These are phyloP conservation scores for Megaustenia siamemsis DNA, from an alignment of 2,888 invertebrate species.

Conservation along the genomic window DNA sequence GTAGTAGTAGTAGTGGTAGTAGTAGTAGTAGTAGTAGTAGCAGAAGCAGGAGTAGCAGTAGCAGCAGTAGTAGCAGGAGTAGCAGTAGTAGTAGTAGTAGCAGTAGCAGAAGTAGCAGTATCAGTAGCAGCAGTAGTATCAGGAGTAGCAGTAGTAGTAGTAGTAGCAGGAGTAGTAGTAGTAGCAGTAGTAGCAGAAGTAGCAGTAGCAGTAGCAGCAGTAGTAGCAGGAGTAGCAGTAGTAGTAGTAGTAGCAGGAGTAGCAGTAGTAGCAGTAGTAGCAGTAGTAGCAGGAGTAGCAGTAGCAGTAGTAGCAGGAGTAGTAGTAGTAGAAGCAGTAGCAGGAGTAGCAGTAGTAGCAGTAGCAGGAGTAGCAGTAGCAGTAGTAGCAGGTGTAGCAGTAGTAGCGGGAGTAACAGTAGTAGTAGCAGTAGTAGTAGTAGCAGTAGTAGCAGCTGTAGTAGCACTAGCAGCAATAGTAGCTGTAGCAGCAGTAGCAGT, in stretches of 20 bases:
- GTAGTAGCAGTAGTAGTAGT: conserved; percentile 36
- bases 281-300: conserved; percentile 28
- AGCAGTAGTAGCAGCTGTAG: conserved; percentile 5
- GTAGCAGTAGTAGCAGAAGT: conserved; percentile 35
- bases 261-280: conserved; percentile 23
- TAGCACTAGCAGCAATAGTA: conserved; percentile 28
- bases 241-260: not conserved
- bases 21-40: not conserved
- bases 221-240: conserved; percentile 24
- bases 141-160: conserved; percentile 38
- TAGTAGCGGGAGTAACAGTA: not conserved
- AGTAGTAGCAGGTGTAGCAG: conserved; percentile 18
- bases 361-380: conserved; percentile 12
- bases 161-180: conserved; percentile 43
- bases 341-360: not conserved
- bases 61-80: not conserved
- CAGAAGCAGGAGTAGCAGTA: conserved; percentile 13
- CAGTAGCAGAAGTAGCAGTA: conserved; percentile 45
- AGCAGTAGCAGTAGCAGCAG: conserved; percentile 15
- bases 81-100: conserved; percentile 34
- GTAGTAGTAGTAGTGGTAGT: conserved; percentile 14
- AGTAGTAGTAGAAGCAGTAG: not conserved
- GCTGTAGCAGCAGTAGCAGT: conserved; percentile 18
- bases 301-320: not conserved
- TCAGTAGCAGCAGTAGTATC: conserved; percentile 39